Evolutionary conservation across 2,888 invertebrate species (phyloP).

Genomic region (Melinaea marsaeus): DNA sequence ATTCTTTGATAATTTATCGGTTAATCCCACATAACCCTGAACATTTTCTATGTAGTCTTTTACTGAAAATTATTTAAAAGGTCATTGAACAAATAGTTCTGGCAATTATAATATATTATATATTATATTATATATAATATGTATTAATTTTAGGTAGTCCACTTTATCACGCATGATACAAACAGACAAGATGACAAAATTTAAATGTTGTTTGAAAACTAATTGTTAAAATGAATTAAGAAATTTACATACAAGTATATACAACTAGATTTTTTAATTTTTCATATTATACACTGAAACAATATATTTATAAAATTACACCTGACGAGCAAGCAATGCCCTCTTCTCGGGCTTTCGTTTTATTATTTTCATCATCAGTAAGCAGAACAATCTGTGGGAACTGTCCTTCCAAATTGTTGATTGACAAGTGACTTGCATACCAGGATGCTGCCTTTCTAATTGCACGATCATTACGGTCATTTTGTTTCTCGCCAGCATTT

Average conservation of each 20-base stretch:
- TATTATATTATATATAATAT: too few species aligned
- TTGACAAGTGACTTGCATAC: slow-evolving; percentile 86
- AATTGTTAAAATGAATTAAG: too few species aligned
- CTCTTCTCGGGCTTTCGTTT: slow-evolving; percentile 82
- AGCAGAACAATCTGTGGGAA: slow-evolving; percentile 84
- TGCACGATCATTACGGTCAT: slow-evolving; percentile 95
- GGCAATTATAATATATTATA: too few species aligned
- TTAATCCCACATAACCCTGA: slow-evolving; percentile 80
- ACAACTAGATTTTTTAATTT: too few species aligned
- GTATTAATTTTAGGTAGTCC: too few species aligned
- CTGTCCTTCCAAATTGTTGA: slow-evolving; percentile 44
- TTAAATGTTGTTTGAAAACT: too few species aligned
- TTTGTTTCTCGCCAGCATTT: slow-evolving; percentile 87
- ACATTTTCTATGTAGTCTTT: slow-evolving; percentile 88
- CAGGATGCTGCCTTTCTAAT: slow-evolving; percentile 89
- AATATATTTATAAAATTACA: slow-evolving; percentile 48
- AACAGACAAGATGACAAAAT: too few species aligned
- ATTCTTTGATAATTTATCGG: slow-evolving; percentile 88
- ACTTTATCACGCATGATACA: too few species aligned
- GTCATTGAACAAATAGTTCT: not conserved
- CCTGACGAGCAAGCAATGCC: slow-evolving; percentile 85
- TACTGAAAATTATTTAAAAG: slow-evolving; percentile 64
- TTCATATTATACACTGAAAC: too few species aligned
- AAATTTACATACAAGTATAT: too few species aligned
- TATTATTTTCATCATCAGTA: slow-evolving; percentile 90